Percentiles rank a stretch among this genome's conserved stretches.
Conservation (phyloP, 2,888 invertebrate genomes). For the Ommatoiulus sabulosus region DNA sequence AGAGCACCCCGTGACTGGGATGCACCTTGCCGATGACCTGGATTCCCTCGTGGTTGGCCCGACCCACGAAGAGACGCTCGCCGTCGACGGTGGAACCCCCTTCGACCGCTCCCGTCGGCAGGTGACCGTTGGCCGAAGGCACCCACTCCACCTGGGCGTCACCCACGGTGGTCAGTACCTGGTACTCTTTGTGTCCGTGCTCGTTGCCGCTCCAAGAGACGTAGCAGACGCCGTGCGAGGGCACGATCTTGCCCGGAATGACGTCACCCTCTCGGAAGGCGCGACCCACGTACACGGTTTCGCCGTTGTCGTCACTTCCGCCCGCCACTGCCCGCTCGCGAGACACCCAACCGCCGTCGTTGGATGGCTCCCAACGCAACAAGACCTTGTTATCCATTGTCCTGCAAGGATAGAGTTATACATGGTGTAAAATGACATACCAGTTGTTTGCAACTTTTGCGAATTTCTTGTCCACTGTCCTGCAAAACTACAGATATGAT, state of each 20-base stretch:
- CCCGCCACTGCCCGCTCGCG: background rate
- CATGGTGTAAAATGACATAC: too few relatives aligned
- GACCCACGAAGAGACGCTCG: background rate
- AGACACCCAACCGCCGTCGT: background rate
- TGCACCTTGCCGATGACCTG: background rate
- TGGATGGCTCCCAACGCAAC: too few relatives aligned
- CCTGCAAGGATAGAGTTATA: too few relatives aligned
- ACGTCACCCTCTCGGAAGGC: background rate
- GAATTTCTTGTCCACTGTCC: too few relatives aligned
- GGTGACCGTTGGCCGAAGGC: background rate
- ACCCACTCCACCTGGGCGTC: background rate
- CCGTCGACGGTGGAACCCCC: background rate
- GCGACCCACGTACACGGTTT: background rate
- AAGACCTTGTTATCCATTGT: too few relatives aligned
- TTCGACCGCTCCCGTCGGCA: background rate
- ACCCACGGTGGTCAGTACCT: background rate
- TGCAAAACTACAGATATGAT: too few relatives aligned
- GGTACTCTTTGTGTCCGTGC: background rate
- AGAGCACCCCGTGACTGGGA: background rate
- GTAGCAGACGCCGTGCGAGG: background rate
- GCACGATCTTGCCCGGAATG: background rate
- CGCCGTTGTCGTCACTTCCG: background rate
- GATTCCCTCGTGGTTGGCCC: background rate
- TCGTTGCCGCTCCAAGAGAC: background rate
- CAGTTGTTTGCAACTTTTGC: too few relatives aligned